Base-by-base conservation (phyloP, 1,140 invertebrate genomes). In the Intoshia linei region DNA sequence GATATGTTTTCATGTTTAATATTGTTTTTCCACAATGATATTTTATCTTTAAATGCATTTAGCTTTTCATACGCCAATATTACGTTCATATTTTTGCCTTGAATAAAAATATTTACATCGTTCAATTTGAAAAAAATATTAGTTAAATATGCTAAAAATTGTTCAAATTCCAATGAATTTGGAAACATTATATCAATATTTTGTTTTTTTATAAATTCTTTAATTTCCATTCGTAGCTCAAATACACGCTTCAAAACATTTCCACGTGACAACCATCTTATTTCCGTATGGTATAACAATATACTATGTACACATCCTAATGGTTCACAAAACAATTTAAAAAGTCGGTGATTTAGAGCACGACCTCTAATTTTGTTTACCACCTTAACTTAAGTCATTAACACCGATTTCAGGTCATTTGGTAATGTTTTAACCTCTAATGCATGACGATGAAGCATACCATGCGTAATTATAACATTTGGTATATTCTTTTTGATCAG, bases 251-350 rank as follows among this genome's bases (percentile, higher is more conserved):
- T 47, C 42, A 52, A 41, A 47, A 49, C 52, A 38, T 44, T 47
- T 36, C 47, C 48, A 45, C 43, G 49, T 44, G 44, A 54, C 31
- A 53, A 41, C 51, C 52, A 54, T 33, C 47, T 38, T 24, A 52
- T 47, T 44, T 52, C 45, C 29, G 37, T 48, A 40, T 51, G 48
- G 32, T 49, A 45, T 23, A 52, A 40, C 30, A 55, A 43, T 37
- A 40, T 37, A 37, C 43, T 42, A 42, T 49, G 46, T 32, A 46
- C 40, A 42, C 42, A 40, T 40, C 44, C 48, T 43, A 51, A 46
- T 40, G 51, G 45, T 39, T 50, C 39, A 41, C 45, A 51, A 38
- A 49, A 43, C 31, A 44, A 36, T 42, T 20, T 18, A 41, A 52
- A 54, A 37, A 51, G 39, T 40, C 44, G 38, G 36, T 43, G 45